phyloP scores from a whole-genome alignment of 2,888 invertebrate species.

The Chydorus sphaericus region DNA sequence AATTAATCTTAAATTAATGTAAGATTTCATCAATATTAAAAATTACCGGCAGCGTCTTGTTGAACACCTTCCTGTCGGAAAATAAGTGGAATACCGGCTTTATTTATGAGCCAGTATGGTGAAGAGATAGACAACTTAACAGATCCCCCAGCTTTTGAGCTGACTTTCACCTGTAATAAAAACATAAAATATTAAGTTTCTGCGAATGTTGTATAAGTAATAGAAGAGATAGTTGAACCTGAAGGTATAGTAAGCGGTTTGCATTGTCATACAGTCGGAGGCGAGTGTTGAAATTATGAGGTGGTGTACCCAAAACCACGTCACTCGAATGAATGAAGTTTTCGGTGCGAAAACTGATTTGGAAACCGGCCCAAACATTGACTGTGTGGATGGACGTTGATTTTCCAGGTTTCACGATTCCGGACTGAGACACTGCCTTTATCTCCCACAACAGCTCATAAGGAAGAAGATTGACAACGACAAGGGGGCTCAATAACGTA shows the following conservation, averaged over 20 bases:
- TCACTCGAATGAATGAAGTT: conserved; percentile 16
- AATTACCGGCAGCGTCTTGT: conserved; percentile 28
- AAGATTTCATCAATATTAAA: not conserved
- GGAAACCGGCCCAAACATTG: conserved; percentile 17
- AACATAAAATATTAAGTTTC: not conserved
- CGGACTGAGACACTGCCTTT: not conserved
- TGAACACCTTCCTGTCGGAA: conserved; percentile 77
- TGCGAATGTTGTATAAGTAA: conserved; percentile 40
- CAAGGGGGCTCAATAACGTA: conserved; percentile 64
- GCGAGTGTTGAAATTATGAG: conserved; percentile 25
- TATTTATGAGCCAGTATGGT: conserved; percentile 91
- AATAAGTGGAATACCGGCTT: conserved; percentile 86
- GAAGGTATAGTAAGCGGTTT: conserved; percentile 56
- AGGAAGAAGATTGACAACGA: conserved; percentile 76
- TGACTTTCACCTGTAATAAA: conserved; percentile 10
- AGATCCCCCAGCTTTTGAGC: conserved; percentile 8
- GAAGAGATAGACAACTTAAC: conserved; percentile 56
- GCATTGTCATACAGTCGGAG: conserved; percentile 59
- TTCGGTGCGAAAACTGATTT: conserved; percentile 18
- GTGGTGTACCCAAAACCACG: conserved; percentile 15
- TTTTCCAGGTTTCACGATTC: conserved; percentile 17
- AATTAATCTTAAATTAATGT: not conserved
- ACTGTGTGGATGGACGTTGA: conserved; percentile 18
- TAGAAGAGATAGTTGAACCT: conserved; percentile 40
- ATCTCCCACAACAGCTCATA: conserved; percentile 30